Base-by-base conservation (phyloP, 2,113 vertebrate genomes). In the Vombatus ursinus region DNA sequence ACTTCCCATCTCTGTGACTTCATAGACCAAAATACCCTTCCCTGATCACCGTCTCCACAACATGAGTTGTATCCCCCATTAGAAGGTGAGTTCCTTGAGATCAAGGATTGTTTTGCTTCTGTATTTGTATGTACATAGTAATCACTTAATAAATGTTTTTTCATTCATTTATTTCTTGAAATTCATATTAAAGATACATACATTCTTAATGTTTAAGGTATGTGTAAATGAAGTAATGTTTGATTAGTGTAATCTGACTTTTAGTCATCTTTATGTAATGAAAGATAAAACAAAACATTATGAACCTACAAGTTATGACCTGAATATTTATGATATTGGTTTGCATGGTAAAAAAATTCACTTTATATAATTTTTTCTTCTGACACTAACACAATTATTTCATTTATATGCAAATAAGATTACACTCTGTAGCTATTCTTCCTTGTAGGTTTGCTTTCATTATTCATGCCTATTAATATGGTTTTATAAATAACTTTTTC, bases 381-480 rank as follows among this genome's bases (percentile, higher is more conserved):
- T 98, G 97, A 98, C 97, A 98, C 96, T 98, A 98, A 98, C 98
- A 97, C 95, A 97, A 98, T 97, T 98, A 98, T 98, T 98, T 97
- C 98, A 98, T 95, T 84, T 98, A 98, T 98, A 97, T 98, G 98
- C 98, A 98, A 98, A 98, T 98, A 98, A 96, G 92, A 96, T 90
- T 97, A 92, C 97, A 91, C 31, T 95, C 95, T 95, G 90, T 96
- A 97, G 95, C 92, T 94, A 94, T 96, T 98, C 98, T 92, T 97
- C 97, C 94, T 96, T 95, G 61, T 77, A 84, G n/a, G n/a, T 16
- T 84, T 96, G 90, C 97, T 98, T 98, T 97, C 97, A 98, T 98
- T 98, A 98, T 98, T 98, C 95, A 98, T 96, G 95, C 97, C 96
- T 98, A 95, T 98, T 98, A 97, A 95, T 97, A 96, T 98, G 96